phyloP scores from a whole-genome alignment of 1,140 invertebrate species.

The Zaprionus taronus region DNA sequence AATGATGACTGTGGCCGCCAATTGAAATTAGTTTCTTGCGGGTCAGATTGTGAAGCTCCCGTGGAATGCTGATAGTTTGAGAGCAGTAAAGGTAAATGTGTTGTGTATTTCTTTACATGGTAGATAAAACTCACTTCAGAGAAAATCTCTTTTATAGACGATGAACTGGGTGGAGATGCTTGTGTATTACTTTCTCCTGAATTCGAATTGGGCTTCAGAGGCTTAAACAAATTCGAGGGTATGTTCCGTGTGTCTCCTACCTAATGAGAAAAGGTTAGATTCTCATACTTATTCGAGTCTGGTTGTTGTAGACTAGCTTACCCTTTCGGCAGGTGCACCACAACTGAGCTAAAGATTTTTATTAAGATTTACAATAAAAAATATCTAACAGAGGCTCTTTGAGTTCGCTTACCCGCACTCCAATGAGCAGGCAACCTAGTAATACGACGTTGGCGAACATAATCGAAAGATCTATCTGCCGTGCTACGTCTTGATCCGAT shows the following conservation, averaged over 20 bases:
- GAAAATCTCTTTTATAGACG: background rate
- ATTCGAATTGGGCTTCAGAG: background rate
- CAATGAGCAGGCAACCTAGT: conserved; percentile 25
- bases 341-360: conserved; percentile 29
- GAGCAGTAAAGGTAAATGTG: background rate
- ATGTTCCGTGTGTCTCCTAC: conserved; percentile 48
- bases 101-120: background rate
- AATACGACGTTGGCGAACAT: conserved; percentile 39
- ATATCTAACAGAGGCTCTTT: background rate
- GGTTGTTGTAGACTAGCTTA: conserved; percentile 14
- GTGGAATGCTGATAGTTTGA: background rate
- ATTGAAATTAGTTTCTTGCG: background rate
- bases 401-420: conserved; percentile 34
- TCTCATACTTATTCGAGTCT: background rate
- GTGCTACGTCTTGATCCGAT: conserved; percentile 37
- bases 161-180: background rate
- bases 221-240: conserved; percentile 57
- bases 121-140: conserved; percentile 4
- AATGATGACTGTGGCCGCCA: background rate
- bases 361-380: background rate
- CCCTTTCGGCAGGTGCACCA: conserved; percentile 26
- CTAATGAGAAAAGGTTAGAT: conserved; percentile 12
- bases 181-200: background rate
- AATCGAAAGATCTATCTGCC: conserved; percentile 10
- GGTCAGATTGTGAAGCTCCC: background rate